Conservation (phyloP, 2,797 vertebrate species). For the Sebastiscus tertius region DNA sequence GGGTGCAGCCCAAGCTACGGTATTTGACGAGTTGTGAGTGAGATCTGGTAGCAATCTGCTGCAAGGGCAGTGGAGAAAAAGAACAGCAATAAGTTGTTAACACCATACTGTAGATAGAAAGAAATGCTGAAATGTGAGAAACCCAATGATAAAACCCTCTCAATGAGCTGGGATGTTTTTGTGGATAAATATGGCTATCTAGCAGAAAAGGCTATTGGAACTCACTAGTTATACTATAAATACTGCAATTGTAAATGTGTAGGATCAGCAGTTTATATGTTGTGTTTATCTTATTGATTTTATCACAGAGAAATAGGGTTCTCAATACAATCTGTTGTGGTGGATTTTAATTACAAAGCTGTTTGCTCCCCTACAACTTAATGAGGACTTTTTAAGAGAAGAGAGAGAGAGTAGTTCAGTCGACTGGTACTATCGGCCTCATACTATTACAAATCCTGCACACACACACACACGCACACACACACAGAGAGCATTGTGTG, state of each 20-base stretch:
- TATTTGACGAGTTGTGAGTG: too few relatives aligned
- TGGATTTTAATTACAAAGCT: slow-evolving; percentile 17
- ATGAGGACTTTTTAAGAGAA: background rate
- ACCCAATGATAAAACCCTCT: background rate
- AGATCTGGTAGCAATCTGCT: background rate
- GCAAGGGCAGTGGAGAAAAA: background rate
- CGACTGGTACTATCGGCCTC: background rate
- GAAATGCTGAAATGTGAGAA: background rate
- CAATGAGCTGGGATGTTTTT: background rate
- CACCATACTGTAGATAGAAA: background rate
- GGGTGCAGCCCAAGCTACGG: too few relatives aligned
- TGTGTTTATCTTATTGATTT: background rate
- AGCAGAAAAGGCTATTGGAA: too few relatives aligned
- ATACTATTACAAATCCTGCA: background rate
- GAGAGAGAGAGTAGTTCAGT: background rate
- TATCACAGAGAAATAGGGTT: background rate
- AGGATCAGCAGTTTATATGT: background rate
- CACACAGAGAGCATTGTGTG: slow-evolving; percentile 11
- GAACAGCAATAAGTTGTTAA: background rate
- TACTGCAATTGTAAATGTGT: background rate
- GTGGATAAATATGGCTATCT: too few relatives aligned
- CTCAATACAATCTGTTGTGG: background rate
- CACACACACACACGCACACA: background rate
- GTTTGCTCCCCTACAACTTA: background rate
- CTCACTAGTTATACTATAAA: background rate